These are phyloP conservation scores for Dreissena rostriformis DNA, from an alignment of 1,140 invertebrate genomes.

Conservation along the genomic window DNA sequence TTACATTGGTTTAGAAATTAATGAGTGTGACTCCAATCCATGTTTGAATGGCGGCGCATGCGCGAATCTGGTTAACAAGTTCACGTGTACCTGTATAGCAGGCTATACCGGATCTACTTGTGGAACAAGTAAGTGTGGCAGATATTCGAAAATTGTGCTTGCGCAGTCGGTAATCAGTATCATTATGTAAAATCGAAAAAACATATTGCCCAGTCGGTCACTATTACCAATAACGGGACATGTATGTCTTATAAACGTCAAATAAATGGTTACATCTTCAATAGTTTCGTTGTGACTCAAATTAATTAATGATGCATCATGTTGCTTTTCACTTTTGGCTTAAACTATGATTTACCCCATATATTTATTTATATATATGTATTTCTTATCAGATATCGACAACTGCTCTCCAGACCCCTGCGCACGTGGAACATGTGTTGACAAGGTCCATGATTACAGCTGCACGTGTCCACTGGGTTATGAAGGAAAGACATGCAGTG, in stretches of 20 bases:
- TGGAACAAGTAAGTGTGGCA: conserved; percentile 46
- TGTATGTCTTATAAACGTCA: too few relatives aligned
- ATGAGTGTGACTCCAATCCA: conserved; percentile 55
- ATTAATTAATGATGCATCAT: too few relatives aligned
- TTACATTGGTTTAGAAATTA: conserved; percentile 34
- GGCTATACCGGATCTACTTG: conserved; percentile 87
- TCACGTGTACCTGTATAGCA: conserved; percentile 68
- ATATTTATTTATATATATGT: not conserved
- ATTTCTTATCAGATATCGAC: not conserved
- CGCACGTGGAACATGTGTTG: not conserved
- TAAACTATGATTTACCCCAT: too few relatives aligned
- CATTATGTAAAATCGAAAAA: too few relatives aligned
- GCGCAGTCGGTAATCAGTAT: too few relatives aligned
- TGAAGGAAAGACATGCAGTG: not conserved
- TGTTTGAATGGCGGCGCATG: conserved; percentile 60
- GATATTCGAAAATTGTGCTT: too few relatives aligned
- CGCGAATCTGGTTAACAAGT: conserved; percentile 56
- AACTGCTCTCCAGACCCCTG: not conserved
- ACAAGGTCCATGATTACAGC: not conserved
- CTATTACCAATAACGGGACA: too few relatives aligned
- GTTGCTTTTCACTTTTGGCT: too few relatives aligned
- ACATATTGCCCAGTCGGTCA: too few relatives aligned
- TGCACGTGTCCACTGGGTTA: not conserved
- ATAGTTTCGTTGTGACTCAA: too few relatives aligned
- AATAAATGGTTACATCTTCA: too few relatives aligned